phyloP scores from a whole-genome alignment of 2,888 invertebrate species.

The Drosophila flavopinicola region DNA sequence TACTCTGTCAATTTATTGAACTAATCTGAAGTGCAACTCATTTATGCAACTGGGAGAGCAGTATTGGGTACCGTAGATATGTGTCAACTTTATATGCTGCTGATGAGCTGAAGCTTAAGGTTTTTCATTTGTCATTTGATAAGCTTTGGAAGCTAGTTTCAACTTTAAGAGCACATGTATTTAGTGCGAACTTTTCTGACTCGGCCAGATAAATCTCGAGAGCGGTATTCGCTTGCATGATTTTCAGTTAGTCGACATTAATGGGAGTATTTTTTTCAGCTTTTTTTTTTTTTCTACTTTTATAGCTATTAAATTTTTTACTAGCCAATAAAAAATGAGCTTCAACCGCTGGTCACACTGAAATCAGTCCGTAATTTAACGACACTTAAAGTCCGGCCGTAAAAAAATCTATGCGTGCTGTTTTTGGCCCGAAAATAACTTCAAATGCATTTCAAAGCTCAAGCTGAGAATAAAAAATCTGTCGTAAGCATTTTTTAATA shows the following conservation, averaged over 20 bases:
- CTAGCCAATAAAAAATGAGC: slow-evolving; percentile 28
- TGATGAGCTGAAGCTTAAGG: neutral
- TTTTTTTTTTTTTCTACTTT: slow-evolving; percentile 1
- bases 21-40: too few relatives aligned
- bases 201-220: neutral
- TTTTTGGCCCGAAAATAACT: slow-evolving; percentile 19
- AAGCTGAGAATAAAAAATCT: slow-evolving; percentile 38
- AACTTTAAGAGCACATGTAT: slow-evolving; percentile 1
- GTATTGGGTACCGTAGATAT: too few relatives aligned
- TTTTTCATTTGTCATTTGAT: neutral
- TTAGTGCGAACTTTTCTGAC: neutral
- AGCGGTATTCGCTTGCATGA: too few relatives aligned
- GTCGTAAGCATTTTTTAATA: slow-evolving; percentile 61
- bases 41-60: too few relatives aligned
- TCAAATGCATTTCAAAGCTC: slow-evolving; percentile 32
- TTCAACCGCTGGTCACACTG: slow-evolving; percentile 25
- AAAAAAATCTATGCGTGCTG: slow-evolving; percentile 14
- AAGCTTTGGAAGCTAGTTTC: too few relatives aligned
- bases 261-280: too few relatives aligned
- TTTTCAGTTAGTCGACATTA: slow-evolving; percentile 11
- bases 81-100: too few relatives aligned
- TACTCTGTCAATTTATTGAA: too few relatives aligned
- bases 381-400: slow-evolving; percentile 25
- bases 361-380: slow-evolving; percentile 32
- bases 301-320: slow-evolving; percentile 16